These are phyloP conservation scores for Stenolophus ochropezus DNA, from an alignment of 2,888 invertebrate genomes.

Conservation along the genomic window DNA sequence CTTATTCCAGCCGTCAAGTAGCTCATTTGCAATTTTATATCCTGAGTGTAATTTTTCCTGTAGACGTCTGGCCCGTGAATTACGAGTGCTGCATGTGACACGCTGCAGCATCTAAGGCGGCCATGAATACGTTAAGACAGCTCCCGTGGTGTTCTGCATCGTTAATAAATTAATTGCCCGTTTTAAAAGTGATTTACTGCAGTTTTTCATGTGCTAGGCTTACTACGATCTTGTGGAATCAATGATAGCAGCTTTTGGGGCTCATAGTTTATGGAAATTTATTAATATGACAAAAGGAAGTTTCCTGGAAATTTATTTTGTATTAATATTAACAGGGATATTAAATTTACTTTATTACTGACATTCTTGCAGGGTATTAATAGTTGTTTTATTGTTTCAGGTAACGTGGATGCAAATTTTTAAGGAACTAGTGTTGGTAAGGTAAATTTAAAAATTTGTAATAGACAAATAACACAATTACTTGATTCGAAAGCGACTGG, in stretches of 20 bases:
- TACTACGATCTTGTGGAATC: not conserved
- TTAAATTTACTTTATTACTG: too few relatives aligned
- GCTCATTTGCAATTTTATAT: not conserved
- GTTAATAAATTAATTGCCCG: constrained; percentile 44
- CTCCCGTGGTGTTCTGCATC: constrained; percentile 19
- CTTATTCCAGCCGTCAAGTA: not conserved
- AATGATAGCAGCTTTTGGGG: constrained; percentile 8
- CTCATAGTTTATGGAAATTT: not conserved
- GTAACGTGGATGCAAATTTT: too few relatives aligned
- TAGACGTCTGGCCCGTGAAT: not conserved
- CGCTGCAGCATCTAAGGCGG: not conserved
- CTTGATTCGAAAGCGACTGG: too few relatives aligned
- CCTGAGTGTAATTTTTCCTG: not conserved
- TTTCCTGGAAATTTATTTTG: not conserved
- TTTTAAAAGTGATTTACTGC: constrained; percentile 45
- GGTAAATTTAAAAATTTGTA: too few relatives aligned
- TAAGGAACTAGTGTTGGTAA: too few relatives aligned
- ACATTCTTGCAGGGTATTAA: too few relatives aligned
- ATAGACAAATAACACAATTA: too few relatives aligned
- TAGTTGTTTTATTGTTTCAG: too few relatives aligned
- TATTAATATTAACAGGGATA: too few relatives aligned
- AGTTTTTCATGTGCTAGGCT: constrained; percentile 27
- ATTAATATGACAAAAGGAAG: not conserved
- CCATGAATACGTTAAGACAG: constrained; percentile 39
- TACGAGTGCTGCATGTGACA: not conserved